Evolutionary conservation across 2,888 invertebrate genomes (phyloP), one percentile per base, ranked within the genome.

Genomic region (Syritta pipiens): DNA sequence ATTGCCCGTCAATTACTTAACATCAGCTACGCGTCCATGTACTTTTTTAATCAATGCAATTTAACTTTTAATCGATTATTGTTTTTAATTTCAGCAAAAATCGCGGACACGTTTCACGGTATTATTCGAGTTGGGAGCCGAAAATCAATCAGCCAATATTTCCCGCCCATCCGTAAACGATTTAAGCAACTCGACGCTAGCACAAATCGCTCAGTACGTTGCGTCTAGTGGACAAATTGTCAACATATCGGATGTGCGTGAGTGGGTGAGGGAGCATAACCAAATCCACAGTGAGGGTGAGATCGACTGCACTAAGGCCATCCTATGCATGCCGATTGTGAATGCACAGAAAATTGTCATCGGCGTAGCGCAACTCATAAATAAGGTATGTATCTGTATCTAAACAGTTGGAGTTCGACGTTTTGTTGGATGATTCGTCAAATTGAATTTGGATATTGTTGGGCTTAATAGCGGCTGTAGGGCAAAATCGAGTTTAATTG

Each of bases 271-370:
- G 82, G 93, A 92, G 69, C 92, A 93, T 84, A 90, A 90, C 55
- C 92, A 92, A 59, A 88, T 88, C 40, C 84, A 84, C 14, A 84
- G 86, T 85, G 89, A 90, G 4, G 92, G 92, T 20, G 94, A 94
- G 84, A 93, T 93, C 0, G 93, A 92, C 57, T 91, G 91, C 63
- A 94, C 94, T 28, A 92, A 92, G 72, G 95, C 95, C 28, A 95
- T 97, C 86, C 92, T 97, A 1, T 96, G 96, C 85, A 96, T 97
- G 94, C 97, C 97, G 3, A 97, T 97, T 82, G 94, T 95, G 37
- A 97, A 97, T 87, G 96, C 95, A 1, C 95, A 96, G 86, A 94
- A 95, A 84, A 93, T 92, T 77, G 94, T 97, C 3, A 96, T 97
- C 84, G 97, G 96, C 14, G 97, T 97, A 5, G 96, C 97, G 4